phyloP scores from a whole-genome alignment of 2,797 vertebrate genomes.

The Arctocebus calabarensis region DNA sequence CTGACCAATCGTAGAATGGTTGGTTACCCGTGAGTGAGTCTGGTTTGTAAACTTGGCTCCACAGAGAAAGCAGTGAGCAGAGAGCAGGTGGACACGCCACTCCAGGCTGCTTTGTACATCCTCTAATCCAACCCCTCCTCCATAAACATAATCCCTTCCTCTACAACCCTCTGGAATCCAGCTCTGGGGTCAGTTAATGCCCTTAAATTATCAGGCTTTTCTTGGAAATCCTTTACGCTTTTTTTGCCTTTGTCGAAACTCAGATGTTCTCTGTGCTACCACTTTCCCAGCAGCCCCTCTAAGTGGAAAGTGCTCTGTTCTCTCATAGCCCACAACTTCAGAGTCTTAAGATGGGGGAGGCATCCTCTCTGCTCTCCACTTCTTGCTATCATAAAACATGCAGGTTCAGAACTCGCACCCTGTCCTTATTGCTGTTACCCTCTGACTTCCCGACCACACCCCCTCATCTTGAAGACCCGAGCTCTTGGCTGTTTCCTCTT shows the following conservation, averaged over 20 bases:
- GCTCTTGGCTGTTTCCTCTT: neutral
- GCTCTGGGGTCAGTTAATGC: neutral
- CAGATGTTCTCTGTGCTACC: neutral
- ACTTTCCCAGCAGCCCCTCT: neutral
- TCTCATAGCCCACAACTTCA: neutral
- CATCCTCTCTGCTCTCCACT: neutral
- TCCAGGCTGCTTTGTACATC: neutral
- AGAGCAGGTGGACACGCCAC: neutral
- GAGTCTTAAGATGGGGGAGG: neutral
- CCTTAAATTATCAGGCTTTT: neutral
- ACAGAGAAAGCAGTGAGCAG: neutral
- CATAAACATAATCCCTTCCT: neutral
- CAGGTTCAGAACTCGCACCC: neutral
- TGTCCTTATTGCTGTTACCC: neutral
- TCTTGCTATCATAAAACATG: neutral
- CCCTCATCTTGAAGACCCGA: neutral
- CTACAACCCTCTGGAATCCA: neutral
- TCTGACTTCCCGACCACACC: neutral
- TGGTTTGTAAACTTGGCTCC: neutral
- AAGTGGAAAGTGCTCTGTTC: neutral
- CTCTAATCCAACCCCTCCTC: neutral
- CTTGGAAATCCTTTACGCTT: neutral
- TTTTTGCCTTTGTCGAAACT: neutral
- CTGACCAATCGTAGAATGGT: neutral
- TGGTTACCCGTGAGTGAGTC: neutral